Conservation (phyloP, 2,797 vertebrate genomes). For the Miichthys miiuy region DNA sequence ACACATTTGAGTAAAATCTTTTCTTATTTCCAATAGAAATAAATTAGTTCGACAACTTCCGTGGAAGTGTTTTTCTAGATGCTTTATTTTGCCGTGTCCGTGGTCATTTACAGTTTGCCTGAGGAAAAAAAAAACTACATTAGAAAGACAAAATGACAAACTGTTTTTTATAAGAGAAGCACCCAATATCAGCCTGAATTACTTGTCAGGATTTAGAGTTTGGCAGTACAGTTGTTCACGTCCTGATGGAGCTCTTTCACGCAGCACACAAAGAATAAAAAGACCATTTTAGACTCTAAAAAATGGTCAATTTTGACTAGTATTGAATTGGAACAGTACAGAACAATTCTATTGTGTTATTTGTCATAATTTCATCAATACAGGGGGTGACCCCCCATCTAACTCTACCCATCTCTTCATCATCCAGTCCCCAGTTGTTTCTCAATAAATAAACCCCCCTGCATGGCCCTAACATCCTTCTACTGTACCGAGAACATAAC, state of each 20-base stretch:
- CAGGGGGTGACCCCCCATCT: slow-evolving; percentile 43
- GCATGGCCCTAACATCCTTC: slow-evolving; percentile 39
- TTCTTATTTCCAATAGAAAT: background rate
- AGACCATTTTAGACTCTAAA: slow-evolving; percentile 9
- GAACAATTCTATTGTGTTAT: slow-evolving; percentile 56
- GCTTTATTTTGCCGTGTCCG: background rate
- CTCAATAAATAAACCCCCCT: slow-evolving; percentile 52
- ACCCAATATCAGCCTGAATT: background rate
- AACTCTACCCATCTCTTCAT: slow-evolving; percentile 32
- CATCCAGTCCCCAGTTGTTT: slow-evolving; percentile 45
- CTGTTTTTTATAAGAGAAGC: background rate
- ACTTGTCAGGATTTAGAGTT: background rate
- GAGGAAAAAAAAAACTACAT: background rate
- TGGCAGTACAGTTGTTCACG: background rate
- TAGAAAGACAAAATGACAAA: background rate
- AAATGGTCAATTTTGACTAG: slow-evolving; percentile 18
- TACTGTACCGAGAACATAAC: slow-evolving; percentile 51
- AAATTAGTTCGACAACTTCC: background rate
- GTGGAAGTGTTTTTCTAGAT: background rate
- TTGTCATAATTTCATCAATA: slow-evolving; percentile 37
- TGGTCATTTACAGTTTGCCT: background rate
- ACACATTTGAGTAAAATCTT: background rate
- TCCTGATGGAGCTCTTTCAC: slow-evolving; percentile 9
- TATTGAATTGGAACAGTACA: slow-evolving; percentile 25
- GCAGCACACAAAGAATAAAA: slow-evolving; percentile 10